These are phyloP conservation scores for Prenolepis imparis DNA, from an alignment of 2,888 invertebrate genomes.

Conservation along the genomic window DNA sequence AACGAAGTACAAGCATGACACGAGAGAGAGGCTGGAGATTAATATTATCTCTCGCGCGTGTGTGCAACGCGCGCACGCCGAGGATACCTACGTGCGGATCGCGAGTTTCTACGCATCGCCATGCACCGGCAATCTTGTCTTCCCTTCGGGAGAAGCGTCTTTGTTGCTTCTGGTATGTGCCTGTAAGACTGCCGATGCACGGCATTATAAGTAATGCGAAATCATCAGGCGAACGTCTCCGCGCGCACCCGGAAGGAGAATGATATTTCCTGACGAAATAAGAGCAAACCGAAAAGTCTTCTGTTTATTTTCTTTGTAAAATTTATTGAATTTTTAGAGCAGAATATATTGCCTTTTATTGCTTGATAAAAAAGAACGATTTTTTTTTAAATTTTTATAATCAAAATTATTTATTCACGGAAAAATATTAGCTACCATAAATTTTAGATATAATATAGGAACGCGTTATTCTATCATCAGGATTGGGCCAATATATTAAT, in stretches of 20 bases:
- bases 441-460: no score
- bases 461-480: no score
- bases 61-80: conserved; percentile 31
- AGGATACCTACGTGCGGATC: conserved; percentile 35
- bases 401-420: background rate
- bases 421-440: no score
- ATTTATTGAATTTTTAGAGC: background rate
- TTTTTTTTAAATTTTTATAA: background rate
- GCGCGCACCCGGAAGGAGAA: conserved; percentile 15
- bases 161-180: conserved; percentile 56
- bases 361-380: background rate
- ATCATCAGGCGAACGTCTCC: conserved; percentile 31
- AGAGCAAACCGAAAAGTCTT: conserved; percentile 13
- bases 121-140: conserved; percentile 57
- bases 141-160: conserved; percentile 40
- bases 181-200: background rate
- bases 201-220: conserved; percentile 39
- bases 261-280: conserved; percentile 22
- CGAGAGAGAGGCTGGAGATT: conserved; percentile 74
- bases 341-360: background rate
- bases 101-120: conserved; percentile 57
- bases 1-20: conserved; percentile 70
- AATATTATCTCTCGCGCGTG: conserved; percentile 77
- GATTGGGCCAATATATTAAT: background rate
- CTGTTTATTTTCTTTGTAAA: background rate